Percentiles rank a stretch among this genome's conserved stretches.
These are phyloP conservation scores for Tiliqua scincoides DNA, from an alignment of 2,113 vertebrate genomes.

Conservation along the genomic window DNA sequence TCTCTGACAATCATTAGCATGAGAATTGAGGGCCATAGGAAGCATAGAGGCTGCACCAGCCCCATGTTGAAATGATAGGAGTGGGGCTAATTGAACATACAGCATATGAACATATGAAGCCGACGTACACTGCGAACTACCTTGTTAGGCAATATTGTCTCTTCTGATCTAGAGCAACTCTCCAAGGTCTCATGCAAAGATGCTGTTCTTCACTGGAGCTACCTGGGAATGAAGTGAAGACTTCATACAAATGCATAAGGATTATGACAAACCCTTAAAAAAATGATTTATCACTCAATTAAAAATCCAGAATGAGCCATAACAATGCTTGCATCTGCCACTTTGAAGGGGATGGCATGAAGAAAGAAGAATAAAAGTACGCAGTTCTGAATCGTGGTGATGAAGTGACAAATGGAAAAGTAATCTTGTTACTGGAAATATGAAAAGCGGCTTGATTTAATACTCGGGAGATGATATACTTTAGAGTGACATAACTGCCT, in stretches of 20 bases:
- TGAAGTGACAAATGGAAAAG: not conserved
- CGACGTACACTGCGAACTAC: no score
- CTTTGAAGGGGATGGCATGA: not conserved
- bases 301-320: not conserved
- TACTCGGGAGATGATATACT: not conserved
- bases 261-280: not conserved
- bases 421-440: not conserved
- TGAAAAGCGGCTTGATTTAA: not conserved
- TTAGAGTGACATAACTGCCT: conserved; percentile 3
- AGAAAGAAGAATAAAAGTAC: not conserved
- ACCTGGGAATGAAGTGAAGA: not conserved
- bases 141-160: not conserved
- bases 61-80: no score
- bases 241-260: not conserved
- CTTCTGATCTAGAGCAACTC: not conserved
- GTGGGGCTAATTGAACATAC: no score
- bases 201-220: not conserved
- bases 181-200: not conserved
- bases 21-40: not conserved
- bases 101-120: no score
- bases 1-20: not conserved
- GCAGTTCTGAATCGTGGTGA: not conserved
- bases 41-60: not conserved
- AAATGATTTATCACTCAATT: not conserved
- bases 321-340: not conserved